A percentile compares a stretch with the other conserved stretches of the same genome.
Evolutionary conservation across 2,888 invertebrate genomes (phyloP).

Genomic region (Cryptocephalus moraei): DNA sequence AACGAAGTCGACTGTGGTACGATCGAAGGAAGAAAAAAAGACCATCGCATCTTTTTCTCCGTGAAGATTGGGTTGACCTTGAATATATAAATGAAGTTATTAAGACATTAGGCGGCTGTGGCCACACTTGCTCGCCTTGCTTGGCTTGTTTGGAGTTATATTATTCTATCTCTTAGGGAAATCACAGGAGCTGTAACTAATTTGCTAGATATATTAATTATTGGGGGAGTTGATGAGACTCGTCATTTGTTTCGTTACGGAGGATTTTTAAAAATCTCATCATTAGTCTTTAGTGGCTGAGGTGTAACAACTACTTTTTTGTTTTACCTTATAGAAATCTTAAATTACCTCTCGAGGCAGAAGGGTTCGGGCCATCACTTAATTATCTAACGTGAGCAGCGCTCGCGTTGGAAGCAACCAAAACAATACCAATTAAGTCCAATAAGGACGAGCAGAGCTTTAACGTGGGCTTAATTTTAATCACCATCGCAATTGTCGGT

Average conservation of each 20-base stretch:
- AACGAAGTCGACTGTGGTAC: constrained; percentile 16
- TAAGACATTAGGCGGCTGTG: constrained; percentile 39
- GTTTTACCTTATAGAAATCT: too few relatives aligned
- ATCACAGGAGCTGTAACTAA: constrained; percentile 36
- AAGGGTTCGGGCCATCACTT: too few relatives aligned
- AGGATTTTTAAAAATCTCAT: not conserved
- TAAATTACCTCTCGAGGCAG: too few relatives aligned
- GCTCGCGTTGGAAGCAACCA: too few relatives aligned
- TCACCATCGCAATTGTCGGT: too few relatives aligned
- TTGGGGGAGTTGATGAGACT: constrained; percentile 8
- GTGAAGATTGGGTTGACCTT: constrained; percentile 32
- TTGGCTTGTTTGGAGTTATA: constrained; percentile 27
- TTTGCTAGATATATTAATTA: constrained; percentile 37
- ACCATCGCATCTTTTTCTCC: constrained; percentile 4
- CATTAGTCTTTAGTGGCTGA: too few relatives aligned
- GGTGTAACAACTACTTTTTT: too few relatives aligned
- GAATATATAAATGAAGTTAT: constrained; percentile 40
- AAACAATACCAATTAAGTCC: too few relatives aligned
- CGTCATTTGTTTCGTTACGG: not conserved
- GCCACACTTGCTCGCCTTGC: constrained; percentile 32
- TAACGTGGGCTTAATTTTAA: too few relatives aligned
- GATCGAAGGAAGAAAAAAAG: not conserved
- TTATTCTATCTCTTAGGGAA: constrained; percentile 36
- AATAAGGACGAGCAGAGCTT: too few relatives aligned
- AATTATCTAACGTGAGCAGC: too few relatives aligned